A percentile compares a stretch with the other conserved stretches of the same genome.
Conservation (phyloP, 1,140 invertebrate genomes). For the Homarus americanus region DNA sequence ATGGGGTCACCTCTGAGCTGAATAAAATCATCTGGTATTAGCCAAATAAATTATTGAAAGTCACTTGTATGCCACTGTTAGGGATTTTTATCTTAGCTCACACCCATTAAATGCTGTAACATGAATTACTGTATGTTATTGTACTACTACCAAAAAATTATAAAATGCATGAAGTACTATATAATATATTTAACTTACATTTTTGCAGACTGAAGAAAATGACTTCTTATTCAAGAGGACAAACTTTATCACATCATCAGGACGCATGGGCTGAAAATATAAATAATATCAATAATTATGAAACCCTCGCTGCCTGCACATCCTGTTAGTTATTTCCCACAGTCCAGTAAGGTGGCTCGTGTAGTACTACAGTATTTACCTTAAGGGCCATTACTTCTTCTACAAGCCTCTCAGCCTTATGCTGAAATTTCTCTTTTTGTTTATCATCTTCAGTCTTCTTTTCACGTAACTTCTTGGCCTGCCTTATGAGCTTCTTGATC, state of each 20-base stretch:
- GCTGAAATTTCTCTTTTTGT: neutral
- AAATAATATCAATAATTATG: neutral
- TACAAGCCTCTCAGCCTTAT: neutral
- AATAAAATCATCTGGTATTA: no score
- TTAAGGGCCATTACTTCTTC: neutral
- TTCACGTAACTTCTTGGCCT: neutral
- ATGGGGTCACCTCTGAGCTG: no score
- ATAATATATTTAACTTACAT: constrained; percentile 34
- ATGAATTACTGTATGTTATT: no score
- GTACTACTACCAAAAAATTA: no score
- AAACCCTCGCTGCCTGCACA: no score
- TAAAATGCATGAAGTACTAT: no score
- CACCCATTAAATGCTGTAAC: no score
- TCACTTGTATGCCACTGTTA: no score
- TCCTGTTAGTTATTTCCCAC: no score
- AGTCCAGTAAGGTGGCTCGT: no score
- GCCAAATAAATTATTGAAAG: no score
- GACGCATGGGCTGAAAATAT: constrained; percentile 13
- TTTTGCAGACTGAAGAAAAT: neutral
- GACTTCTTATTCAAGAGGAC: constrained; percentile 37
- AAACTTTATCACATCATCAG: constrained; percentile 43
- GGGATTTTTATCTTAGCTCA: no score
- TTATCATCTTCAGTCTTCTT: neutral
- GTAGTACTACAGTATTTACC: neutral
- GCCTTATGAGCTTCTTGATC: neutral